Percentiles rank a stretch among this genome's conserved stretches.
Evolutionary conservation across 2,797 vertebrate species (phyloP).

Genomic region (Tragelaphus oryx): DNA sequence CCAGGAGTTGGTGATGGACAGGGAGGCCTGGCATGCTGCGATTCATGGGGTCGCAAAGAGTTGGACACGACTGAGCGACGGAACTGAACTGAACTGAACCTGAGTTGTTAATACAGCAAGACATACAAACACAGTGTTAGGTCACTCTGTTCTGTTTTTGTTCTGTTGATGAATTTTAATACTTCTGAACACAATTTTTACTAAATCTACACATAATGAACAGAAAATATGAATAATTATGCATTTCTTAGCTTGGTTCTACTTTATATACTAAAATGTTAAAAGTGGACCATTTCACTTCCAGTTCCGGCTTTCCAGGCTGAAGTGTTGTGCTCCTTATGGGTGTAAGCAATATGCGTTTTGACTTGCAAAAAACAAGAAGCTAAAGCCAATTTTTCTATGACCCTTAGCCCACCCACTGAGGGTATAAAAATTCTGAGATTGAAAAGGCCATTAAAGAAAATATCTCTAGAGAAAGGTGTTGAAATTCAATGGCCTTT

Average conservation of each 20-base stretch:
- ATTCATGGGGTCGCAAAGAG: no score
- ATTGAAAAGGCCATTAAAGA: neutral
- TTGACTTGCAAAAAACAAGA: neutral
- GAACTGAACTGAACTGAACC: neutral
- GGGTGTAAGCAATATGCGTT: neutral
- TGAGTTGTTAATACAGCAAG: neutral
- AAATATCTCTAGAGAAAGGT: neutral
- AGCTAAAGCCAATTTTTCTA: neutral
- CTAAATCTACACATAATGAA: neutral
- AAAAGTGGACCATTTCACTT: slow-evolving; percentile 5
- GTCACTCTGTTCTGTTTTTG: neutral
- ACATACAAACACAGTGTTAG: neutral
- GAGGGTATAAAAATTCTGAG: neutral
- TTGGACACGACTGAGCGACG: no score
- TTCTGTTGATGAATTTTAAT: slow-evolving; percentile 9
- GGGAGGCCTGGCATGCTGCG: no score
- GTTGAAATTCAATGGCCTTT: neutral
- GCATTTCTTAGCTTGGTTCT: neutral
- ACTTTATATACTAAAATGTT: neutral
- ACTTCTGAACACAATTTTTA: slow-evolving; percentile 26
- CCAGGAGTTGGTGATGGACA: no score
- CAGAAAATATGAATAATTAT: neutral
- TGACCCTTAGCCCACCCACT: neutral
- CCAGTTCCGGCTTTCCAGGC: neutral
- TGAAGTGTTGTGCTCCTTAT: neutral